Evolutionary conservation across 2,888 invertebrate genomes (phyloP).

Genomic region (Stenurella melanura): DNA sequence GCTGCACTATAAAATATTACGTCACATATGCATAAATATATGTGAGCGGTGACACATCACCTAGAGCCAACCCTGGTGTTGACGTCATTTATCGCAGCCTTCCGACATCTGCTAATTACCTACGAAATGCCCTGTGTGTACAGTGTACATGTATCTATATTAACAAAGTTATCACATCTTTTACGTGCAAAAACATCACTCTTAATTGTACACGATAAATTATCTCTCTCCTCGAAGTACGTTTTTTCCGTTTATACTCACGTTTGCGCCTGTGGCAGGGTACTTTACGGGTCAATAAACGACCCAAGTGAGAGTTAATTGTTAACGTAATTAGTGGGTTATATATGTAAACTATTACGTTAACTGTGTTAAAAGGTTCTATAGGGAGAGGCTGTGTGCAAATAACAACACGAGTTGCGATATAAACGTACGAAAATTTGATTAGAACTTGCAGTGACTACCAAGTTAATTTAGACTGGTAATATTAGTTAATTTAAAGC

Average conservation of each 20-base stretch:
- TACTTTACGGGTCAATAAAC: slow-evolving; percentile 27
- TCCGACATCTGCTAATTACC: too few species aligned
- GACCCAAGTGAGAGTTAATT: slow-evolving; percentile 32
- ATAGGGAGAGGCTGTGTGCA: not conserved
- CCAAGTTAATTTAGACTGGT: not conserved
- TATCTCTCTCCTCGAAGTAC: not conserved
- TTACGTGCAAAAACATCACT: too few species aligned
- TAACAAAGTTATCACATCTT: too few species aligned
- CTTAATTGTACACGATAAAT: too few species aligned
- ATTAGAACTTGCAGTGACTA: not conserved
- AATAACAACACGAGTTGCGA: not conserved
- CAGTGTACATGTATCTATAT: too few species aligned
- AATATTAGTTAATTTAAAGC: not conserved
- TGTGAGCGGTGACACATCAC: too few species aligned
- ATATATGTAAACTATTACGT: slow-evolving; percentile 13
- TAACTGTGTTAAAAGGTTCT: slow-evolving; percentile 22
- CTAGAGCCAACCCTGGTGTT: too few species aligned
- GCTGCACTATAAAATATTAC: too few species aligned
- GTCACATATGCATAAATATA: too few species aligned
- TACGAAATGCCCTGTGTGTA: too few species aligned
- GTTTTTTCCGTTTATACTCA: not conserved
- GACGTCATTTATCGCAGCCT: too few species aligned
- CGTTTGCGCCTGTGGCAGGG: not conserved
- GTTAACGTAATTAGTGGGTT: slow-evolving; percentile 23
- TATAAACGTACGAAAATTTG: not conserved